phyloP scores from a whole-genome alignment of 2,888 invertebrate species.

The Myopa tessellatipennis region DNA sequence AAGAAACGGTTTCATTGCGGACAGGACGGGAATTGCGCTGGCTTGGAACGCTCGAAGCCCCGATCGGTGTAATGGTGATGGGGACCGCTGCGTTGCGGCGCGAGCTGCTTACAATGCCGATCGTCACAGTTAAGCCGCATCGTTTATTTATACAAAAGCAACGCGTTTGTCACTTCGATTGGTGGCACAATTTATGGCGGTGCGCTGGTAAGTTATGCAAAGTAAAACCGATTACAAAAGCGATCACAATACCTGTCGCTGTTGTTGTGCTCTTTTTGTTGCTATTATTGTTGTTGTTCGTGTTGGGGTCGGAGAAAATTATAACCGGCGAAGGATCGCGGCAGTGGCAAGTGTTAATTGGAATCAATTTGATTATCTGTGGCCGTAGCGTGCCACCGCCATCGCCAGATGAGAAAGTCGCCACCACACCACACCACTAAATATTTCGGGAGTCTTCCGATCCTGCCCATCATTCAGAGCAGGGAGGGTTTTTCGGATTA shows the following conservation, averaged over 20 bases:
- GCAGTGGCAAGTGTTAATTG: slow-evolving; percentile 69
- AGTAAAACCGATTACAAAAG: slow-evolving; percentile 27
- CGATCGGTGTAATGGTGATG: neutral
- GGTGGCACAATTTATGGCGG: slow-evolving; percentile 52
- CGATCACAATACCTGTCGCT: slow-evolving; percentile 25
- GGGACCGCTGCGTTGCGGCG: neutral
- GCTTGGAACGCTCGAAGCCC: slow-evolving; percentile 12
- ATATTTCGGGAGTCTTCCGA: neutral
- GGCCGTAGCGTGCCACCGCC: slow-evolving; percentile 48
- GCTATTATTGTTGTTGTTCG: slow-evolving; percentile 13
- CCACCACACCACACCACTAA: neutral
- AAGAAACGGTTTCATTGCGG: slow-evolving; percentile 1
- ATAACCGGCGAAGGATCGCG: neutral
- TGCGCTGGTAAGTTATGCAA: slow-evolving; percentile 59
- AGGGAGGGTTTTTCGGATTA: slow-evolving; percentile 57
- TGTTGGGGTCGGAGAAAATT: slow-evolving; percentile 13
- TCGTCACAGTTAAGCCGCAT: slow-evolving; percentile 45
- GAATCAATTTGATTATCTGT: slow-evolving; percentile 68
- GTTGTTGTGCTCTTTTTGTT: slow-evolving; percentile 12
- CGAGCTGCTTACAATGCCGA: neutral
- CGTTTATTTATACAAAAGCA: slow-evolving; percentile 46
- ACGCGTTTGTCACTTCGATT: slow-evolving; percentile 63
- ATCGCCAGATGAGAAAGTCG: slow-evolving; percentile 45
- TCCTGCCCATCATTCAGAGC: slow-evolving; percentile 8
- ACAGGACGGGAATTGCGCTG: neutral